Percentiles rank a stretch among this genome's conserved stretches.
Evolutionary conservation across 2,888 invertebrate species (phyloP).

Genomic region (Cerceris ruficornis): DNA sequence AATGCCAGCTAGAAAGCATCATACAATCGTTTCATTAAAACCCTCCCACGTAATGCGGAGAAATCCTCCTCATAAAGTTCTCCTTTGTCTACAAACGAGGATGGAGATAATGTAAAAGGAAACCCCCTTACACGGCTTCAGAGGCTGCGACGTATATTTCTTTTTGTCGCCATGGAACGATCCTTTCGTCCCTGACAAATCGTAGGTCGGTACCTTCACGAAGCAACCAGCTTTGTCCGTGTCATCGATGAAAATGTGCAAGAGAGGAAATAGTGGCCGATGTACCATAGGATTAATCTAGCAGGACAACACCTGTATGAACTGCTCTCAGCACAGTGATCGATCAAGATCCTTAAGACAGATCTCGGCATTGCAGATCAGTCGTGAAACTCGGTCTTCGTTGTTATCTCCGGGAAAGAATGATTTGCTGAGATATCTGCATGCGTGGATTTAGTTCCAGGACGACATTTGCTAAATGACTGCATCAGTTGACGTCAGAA

Average conservation of each 20-base stretch:
- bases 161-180: conserved; percentile 53
- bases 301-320: conserved; percentile 10
- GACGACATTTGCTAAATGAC: too few species aligned
- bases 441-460: too few species aligned
- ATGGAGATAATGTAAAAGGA: conserved; percentile 36
- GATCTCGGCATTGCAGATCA: background rate
- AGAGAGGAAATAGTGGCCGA: conserved; percentile 32
- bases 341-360: background rate
- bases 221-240: conserved; percentile 52
- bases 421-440: too few species aligned
- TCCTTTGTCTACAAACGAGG: conserved; percentile 37
- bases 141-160: conserved; percentile 41
- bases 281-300: conserved; percentile 49
- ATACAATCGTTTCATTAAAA: conserved; percentile 16
- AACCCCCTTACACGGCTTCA: conserved; percentile 4
- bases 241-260: conserved; percentile 50
- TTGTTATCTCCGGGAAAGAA: background rate
- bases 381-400: background rate
- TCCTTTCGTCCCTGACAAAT: conserved; percentile 53
- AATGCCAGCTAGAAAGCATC: background rate
- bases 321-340: background rate
- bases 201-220: conserved; percentile 46
- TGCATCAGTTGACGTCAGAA: too few species aligned
- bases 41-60: conserved; percentile 10
- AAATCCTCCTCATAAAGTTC: conserved; percentile 1